A percentile compares a stretch with the other conserved stretches of the same genome.
These are phyloP conservation scores for Ylistrum balloti DNA, from an alignment of 1,140 invertebrate species.

Conservation along the genomic window DNA sequence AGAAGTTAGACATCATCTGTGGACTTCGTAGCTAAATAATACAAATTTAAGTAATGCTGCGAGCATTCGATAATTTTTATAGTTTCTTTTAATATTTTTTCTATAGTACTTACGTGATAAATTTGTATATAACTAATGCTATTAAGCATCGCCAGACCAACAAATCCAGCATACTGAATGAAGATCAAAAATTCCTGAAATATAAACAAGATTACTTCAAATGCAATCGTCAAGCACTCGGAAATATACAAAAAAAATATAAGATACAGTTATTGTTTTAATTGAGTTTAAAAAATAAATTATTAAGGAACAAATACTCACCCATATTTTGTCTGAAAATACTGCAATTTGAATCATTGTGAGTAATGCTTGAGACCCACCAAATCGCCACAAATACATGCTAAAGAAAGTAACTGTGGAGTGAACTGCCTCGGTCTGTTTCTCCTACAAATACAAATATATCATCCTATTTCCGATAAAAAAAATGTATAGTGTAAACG, in stretches of 20 bases:
- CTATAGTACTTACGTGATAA: neutral
- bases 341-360: conserved; percentile 90
- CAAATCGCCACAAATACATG: conserved; percentile 89
- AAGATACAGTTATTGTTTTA: no score
- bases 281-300: no score
- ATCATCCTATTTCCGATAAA: no score
- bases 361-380: conserved; percentile 90
- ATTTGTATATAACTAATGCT: neutral
- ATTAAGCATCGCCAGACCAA: neutral
- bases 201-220: no score
- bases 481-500: no score
- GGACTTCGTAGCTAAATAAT: no score
- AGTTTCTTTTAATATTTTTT: no score
- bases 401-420: conserved; percentile 89
- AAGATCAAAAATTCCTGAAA: neutral
- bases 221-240: no score
- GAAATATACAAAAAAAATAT: no score
- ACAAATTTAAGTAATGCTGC: no score
- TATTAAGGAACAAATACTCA: conserved; percentile 64
- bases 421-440: conserved; percentile 83
- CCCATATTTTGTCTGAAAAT: conserved; percentile 88
- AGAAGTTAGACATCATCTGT: no score
- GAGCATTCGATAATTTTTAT: no score
- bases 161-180: neutral
- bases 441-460: conserved; percentile 70